A percentile compares a stretch with the other conserved stretches of the same genome.
Conservation (phyloP, 2,797 vertebrate genomes). For the Melanotaenia boesemani region DNA sequence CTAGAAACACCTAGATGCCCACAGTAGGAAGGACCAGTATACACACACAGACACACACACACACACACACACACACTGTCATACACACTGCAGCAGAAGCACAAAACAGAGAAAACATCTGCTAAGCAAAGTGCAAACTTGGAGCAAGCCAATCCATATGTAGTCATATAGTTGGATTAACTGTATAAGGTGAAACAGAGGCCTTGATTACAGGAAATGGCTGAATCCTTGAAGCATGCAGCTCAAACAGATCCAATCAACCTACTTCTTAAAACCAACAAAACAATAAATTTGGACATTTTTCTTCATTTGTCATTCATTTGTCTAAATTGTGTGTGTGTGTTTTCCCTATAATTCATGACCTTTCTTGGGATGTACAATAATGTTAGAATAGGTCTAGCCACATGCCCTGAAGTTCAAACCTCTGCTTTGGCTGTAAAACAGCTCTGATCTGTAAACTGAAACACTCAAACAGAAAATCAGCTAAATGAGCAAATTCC, state of each 20-base stretch:
- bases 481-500: conserved; percentile 56
- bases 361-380: conserved; percentile 9
- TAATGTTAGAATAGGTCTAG: background rate
- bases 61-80: conserved; percentile 6
- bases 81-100: conserved; percentile 4
- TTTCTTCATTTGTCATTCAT: background rate
- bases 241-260: conserved; percentile 49
- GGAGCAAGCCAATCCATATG: conserved; percentile 52
- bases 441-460: conserved; percentile 28
- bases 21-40: conserved; percentile 27
- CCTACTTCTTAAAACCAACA: conserved; percentile 24
- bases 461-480: conserved; percentile 51
- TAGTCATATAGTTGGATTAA: conserved; percentile 59
- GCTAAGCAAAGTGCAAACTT: conserved; percentile 57
- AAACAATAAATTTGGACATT: background rate
- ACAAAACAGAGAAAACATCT: conserved; percentile 52
- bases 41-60: conserved; percentile 5
- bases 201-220: conserved; percentile 52
- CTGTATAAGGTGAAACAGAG: conserved; percentile 50
- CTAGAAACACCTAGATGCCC: conserved; percentile 59
- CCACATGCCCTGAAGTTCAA: background rate
- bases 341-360: background rate
- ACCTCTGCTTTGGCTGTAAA: background rate
- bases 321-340: background rate
- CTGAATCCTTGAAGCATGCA: conserved; percentile 44